Percentiles rank a stretch among this genome's conserved stretches.
phyloP scores from a whole-genome alignment of 2,888 invertebrate genomes.

The Drosophila histrio region DNA sequence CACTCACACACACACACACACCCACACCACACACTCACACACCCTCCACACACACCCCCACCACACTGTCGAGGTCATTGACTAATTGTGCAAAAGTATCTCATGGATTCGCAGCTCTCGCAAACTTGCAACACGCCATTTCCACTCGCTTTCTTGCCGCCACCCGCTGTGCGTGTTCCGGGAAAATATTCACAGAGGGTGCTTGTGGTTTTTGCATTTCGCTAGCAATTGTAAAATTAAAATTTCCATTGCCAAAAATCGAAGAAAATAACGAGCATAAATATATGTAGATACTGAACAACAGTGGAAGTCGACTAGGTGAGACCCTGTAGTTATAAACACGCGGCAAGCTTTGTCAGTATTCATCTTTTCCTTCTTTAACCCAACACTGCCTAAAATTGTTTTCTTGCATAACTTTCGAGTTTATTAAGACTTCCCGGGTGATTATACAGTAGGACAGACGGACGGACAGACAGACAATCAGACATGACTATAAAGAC shows the following conservation, averaged over 20 bases:
- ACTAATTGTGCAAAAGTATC: conserved; percentile 75
- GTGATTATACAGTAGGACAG: no score
- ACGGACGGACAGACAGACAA: no score
- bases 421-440: no score
- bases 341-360: no score
- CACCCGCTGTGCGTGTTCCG: conserved; percentile 18
- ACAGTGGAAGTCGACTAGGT: no score
- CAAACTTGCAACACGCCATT: conserved; percentile 10
- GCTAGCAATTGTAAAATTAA: conserved; percentile 31
- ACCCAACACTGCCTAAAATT: no score
- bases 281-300: no score
- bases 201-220: conserved; percentile 55
- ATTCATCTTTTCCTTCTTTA: no score
- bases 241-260: conserved; percentile 15
- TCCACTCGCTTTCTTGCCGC: conserved; percentile 1
- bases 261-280: conserved; percentile 8
- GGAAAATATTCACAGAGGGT: conserved; percentile 16
- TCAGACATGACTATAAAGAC: no score
- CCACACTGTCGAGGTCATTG: conserved; percentile 72
- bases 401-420: no score
- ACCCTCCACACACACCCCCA: conserved; percentile 23
- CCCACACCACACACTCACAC: not conserved
- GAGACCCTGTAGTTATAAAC: no score
- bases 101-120: conserved; percentile 8
- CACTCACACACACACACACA: not conserved